Evolutionary conservation across 2,888 invertebrate species (phyloP).

Genomic region (Orthonychiurus folsomi): DNA sequence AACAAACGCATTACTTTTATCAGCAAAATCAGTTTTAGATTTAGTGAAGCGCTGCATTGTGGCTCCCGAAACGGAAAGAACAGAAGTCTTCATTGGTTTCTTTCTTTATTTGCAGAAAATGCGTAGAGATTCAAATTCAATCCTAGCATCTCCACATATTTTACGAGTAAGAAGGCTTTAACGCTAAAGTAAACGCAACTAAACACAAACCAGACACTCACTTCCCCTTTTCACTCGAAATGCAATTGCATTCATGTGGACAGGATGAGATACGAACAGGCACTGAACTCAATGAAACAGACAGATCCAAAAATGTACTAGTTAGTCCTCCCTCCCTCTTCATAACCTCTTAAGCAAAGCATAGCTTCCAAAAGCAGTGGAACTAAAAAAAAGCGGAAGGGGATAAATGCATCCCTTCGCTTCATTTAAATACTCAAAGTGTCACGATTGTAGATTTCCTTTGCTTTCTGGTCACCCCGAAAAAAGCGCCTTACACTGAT

Average conservation of each 20-base stretch:
- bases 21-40: too few relatives aligned
- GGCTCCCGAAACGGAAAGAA: too few relatives aligned
- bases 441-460: too few relatives aligned
- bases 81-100: too few relatives aligned
- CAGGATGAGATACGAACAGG: background rate
- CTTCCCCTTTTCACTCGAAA: background rate
- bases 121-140: too few relatives aligned
- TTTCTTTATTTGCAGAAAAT: too few relatives aligned
- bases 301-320: background rate
- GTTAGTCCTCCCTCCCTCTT: background rate
- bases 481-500: too few relatives aligned
- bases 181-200: background rate
- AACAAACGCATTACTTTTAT: too few relatives aligned
- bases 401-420: background rate
- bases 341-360: background rate
- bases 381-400: background rate
- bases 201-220: background rate
- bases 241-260: background rate
- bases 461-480: too few relatives aligned
- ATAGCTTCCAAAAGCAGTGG: background rate
- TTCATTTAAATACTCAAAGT: too few relatives aligned
- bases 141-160: background rate
- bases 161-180: background rate
- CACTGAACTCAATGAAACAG: background rate
- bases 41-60: too few relatives aligned